Conservation (phyloP, 2,888 invertebrate genomes). For the Monopis laevigella region DNA sequence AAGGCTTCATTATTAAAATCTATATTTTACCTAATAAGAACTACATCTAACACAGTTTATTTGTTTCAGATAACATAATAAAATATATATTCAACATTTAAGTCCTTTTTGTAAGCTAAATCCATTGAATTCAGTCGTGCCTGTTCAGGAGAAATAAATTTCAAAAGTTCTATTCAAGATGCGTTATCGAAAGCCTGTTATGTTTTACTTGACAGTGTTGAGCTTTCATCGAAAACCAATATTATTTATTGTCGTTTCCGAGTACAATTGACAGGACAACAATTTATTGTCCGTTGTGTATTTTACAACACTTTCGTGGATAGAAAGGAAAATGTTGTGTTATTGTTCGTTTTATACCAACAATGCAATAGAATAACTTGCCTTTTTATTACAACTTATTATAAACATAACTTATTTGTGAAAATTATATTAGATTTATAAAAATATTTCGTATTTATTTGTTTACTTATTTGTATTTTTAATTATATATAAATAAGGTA, state of each 20-base stretch:
- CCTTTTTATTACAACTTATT: background rate
- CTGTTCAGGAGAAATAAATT: too few relatives aligned
- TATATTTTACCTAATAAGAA: too few relatives aligned
- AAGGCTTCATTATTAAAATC: too few relatives aligned
- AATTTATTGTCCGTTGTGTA: constrained; percentile 2
- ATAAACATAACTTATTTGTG: background rate
- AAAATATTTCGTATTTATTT: too few relatives aligned
- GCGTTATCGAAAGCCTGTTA: constrained; percentile 32
- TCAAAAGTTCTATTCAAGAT: constrained; percentile 33
- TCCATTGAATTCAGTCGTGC: too few relatives aligned
- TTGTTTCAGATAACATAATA: too few relatives aligned
- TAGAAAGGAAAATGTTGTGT: background rate
- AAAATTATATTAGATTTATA: too few relatives aligned
- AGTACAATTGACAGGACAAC: constrained; percentile 3
- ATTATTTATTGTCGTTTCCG: constrained; percentile 35
- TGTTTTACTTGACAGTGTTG: constrained; percentile 10
- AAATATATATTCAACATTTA: too few relatives aligned
- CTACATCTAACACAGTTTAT: too few relatives aligned
- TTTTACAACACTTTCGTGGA: background rate
- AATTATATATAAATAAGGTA: too few relatives aligned
- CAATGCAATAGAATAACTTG: background rate
- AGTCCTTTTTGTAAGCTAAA: too few relatives aligned
- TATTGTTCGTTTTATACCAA: background rate
- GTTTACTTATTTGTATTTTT: too few relatives aligned
- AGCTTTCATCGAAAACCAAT: constrained; percentile 38